Conservation (phyloP, 2,113 vertebrate genomes). For the Ceyx margarethae region DNA sequence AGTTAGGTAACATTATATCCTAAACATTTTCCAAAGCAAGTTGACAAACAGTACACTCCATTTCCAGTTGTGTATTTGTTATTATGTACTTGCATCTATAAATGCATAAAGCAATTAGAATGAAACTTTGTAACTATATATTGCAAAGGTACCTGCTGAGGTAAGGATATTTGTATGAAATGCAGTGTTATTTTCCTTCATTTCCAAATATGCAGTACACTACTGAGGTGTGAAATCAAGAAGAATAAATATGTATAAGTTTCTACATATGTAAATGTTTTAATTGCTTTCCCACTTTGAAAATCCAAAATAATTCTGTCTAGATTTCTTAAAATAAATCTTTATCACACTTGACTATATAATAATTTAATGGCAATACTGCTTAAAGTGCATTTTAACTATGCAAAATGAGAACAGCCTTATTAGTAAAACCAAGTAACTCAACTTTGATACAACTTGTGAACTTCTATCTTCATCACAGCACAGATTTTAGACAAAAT, state of each 20-base stretch:
- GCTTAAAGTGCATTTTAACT: neutral
- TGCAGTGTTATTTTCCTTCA: neutral
- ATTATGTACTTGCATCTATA: neutral
- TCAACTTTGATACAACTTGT: neutral
- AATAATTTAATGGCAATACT: neutral
- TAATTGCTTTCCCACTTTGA: neutral
- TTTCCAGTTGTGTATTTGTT: neutral
- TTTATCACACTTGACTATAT: neutral
- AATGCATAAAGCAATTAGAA: neutral
- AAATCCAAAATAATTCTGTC: neutral
- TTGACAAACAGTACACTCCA: neutral
- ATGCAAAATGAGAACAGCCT: neutral
- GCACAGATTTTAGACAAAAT: neutral
- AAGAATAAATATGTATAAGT: neutral
- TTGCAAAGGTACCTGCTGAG: neutral
- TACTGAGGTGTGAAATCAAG: neutral
- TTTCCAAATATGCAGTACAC: neutral
- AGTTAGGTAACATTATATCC: neutral
- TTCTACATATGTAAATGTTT: neutral
- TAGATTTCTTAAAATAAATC: neutral
- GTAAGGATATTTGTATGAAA: neutral
- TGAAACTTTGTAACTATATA: neutral
- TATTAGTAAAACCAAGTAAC: neutral
- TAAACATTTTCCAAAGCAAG: neutral
- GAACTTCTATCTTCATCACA: neutral